These are phyloP conservation scores for Microcebus lehilahytsara DNA, from an alignment of 2,113 vertebrate species.

Conservation along the genomic window DNA sequence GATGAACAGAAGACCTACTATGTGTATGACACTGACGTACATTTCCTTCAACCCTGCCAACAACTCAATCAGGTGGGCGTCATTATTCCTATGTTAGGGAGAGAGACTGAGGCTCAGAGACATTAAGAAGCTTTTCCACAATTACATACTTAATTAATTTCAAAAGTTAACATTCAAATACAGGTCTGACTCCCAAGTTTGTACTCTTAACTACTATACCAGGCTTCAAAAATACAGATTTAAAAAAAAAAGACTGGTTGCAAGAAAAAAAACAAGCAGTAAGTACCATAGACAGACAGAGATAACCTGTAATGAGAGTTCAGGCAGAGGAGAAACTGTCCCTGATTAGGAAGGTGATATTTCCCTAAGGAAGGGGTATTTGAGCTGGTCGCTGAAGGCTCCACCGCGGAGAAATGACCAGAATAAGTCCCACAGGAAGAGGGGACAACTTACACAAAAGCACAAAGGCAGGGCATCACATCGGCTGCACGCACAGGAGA, in stretches of 20 bases:
- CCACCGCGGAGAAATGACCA: not conserved
- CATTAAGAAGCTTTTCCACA: not conserved
- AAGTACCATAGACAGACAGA: not conserved
- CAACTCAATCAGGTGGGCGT: not conserved
- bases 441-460: not conserved
- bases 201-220: not conserved
- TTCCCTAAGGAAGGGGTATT: not conserved
- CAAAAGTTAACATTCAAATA: not conserved
- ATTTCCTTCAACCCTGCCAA: not conserved
- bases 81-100: not conserved
- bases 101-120: not conserved
- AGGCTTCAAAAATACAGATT: not conserved
- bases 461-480: not conserved
- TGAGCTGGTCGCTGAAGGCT: not conserved
- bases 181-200: not conserved
- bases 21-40: not conserved
- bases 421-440: not conserved
- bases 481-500: not conserved
- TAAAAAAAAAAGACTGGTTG: not conserved
- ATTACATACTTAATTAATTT: not conserved
- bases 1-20: not conserved
- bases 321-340: not conserved
- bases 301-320: not conserved
- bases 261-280: not conserved
- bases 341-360: not conserved